These are phyloP conservation scores for Datnioides undecimradiatus DNA, from an alignment of 2,113 vertebrate genomes.

Conservation along the genomic window DNA sequence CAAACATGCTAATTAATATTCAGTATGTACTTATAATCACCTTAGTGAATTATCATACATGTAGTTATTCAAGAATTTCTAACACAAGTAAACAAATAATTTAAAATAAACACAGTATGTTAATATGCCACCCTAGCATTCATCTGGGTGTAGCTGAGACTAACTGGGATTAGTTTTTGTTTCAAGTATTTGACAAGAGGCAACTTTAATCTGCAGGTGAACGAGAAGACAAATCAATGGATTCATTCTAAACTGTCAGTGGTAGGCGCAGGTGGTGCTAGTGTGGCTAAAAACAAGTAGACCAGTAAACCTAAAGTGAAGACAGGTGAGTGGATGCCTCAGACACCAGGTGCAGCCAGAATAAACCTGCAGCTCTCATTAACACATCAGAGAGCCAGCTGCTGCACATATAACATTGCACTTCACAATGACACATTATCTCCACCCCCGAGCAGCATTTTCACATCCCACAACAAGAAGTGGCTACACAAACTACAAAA, in stretches of 20 bases:
- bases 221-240: not conserved
- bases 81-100: too few species aligned
- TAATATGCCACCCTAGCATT: not conserved
- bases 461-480: constrained; percentile 34
- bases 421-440: not conserved
- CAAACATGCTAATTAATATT: not conserved
- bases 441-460: constrained; percentile 15
- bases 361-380: not conserved
- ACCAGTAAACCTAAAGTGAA: constrained; percentile 21
- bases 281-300: constrained; percentile 39
- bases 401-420: not conserved
- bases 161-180: not conserved
- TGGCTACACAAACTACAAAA: constrained; percentile 60
- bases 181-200: not conserved
- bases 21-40: not conserved
- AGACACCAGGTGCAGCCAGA: not conserved
- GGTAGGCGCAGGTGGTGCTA: not conserved
- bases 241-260: not conserved
- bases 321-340: constrained; percentile 15
- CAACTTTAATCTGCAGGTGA: not conserved
- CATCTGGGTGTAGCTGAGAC: not conserved
- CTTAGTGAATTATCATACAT: not conserved
- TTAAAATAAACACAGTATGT: too few species aligned
- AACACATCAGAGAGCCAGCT: constrained; percentile 13
- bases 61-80: too few species aligned